Evolutionary conservation across 2,797 vertebrate species (phyloP).

Genomic region (Pseudochirops corinnae): DNA sequence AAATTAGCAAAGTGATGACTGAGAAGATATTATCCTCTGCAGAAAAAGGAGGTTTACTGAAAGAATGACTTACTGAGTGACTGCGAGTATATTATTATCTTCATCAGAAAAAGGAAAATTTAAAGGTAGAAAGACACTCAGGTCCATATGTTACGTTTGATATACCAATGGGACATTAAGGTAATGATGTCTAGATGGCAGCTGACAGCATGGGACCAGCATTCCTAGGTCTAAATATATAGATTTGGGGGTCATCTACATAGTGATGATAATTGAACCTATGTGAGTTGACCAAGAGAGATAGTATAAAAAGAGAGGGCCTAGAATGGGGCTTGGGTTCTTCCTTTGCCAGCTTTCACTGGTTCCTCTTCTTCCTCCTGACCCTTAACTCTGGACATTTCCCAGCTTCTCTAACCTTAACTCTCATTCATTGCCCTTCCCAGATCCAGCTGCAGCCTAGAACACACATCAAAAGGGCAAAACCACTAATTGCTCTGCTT

Average conservation of each 20-base stretch:
- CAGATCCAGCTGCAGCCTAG: not conserved
- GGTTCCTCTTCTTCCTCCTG: not conserved
- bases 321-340: not conserved
- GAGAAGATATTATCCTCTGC: not conserved
- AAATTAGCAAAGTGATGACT: not conserved
- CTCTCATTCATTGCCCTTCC: not conserved
- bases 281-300: not conserved
- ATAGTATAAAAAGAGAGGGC: not conserved
- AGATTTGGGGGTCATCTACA: not conserved
- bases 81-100: too few species aligned
- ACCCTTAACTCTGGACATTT: not conserved
- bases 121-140: too few species aligned
- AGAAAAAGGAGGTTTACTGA: not conserved
- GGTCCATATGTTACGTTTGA: not conserved
- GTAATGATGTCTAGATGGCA: not conserved
- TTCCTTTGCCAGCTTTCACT: not conserved
- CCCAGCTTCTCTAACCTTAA: not conserved
- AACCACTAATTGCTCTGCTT: not conserved
- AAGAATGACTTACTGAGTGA: not conserved
- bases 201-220: not conserved
- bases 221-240: not conserved
- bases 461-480: not conserved
- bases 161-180: not conserved
- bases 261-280: not conserved
- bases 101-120: too few species aligned